Evolutionary conservation across 2,888 invertebrate genomes (phyloP).

Genomic region (Pseudococcus longispinus): DNA sequence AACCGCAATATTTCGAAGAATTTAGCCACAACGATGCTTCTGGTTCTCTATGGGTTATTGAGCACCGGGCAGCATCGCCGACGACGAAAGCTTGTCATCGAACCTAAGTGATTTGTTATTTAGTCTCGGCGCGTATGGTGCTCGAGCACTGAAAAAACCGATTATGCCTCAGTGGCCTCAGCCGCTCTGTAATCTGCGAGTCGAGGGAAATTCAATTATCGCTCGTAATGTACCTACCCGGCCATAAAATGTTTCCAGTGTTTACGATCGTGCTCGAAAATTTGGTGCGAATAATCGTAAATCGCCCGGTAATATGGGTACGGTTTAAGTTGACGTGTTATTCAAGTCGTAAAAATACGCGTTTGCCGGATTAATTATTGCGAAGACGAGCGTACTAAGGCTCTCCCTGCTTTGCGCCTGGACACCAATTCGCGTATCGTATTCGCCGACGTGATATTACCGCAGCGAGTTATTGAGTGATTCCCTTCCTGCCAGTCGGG

Average conservation of each 20-base stretch:
- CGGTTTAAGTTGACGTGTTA: slow-evolving; percentile 24
- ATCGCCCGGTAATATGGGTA: slow-evolving; percentile 22
- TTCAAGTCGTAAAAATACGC: slow-evolving; percentile 12
- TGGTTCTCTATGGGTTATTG: neutral
- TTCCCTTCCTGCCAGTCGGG: neutral
- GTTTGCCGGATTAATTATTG: slow-evolving; percentile 18
- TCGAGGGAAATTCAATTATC: slow-evolving; percentile 23
- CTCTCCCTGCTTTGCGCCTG: no score
- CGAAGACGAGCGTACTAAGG: neutral
- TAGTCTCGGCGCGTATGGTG: neutral
- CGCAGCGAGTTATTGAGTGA: neutral
- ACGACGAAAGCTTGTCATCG: slow-evolving; percentile 9
- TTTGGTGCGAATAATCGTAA: slow-evolving; percentile 41
- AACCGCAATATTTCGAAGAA: neutral
- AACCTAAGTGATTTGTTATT: slow-evolving; percentile 27
- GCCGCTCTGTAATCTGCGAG: neutral
- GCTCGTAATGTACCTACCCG: slow-evolving; percentile 30
- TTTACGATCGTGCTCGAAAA: slow-evolving; percentile 36
- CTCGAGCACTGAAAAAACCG: neutral
- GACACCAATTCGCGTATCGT: neutral
- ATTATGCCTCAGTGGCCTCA: neutral
- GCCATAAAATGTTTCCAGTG: slow-evolving; percentile 9
- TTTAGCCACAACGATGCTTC: neutral
- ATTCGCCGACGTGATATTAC: neutral
- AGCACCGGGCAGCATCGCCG: no score